Base-by-base conservation (phyloP, 2,113 vertebrate species). In the Equus przewalskii region DNA sequence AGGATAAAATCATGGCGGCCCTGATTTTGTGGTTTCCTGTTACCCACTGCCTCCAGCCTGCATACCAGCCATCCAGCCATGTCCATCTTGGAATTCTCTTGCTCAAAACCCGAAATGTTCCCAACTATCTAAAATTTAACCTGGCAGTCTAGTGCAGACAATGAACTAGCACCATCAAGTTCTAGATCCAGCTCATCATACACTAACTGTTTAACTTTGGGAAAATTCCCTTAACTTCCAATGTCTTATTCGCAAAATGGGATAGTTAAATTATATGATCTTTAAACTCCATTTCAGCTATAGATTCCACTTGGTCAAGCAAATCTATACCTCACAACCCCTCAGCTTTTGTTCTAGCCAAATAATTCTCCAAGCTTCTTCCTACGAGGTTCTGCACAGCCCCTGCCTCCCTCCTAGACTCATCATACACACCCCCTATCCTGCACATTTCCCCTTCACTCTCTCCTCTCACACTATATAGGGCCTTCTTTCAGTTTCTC, bases 211-310 rank as follows among this genome's bases (percentile, higher is more conserved):
- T 36, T 75, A 56, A 76, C 28, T 36, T 90, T 60, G 36, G 36
- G 36, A 81, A 91, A 81, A 41, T n/a, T 70, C 51, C 76, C 51
- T n/a, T 30, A 60, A 85, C 33, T 85, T 79, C 14, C 24, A 72
- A 33, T 86, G 62, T 60, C 70, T 89, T 15, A 86, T n/a, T 70
- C 91, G 14, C 21, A 70, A 78, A 91, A 70, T 30, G 54, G n/a
- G 49, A 44, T 16, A 11, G 13, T 69, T 58, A 56, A 51, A 24
- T 51, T 72, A 65, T 30, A 67, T 49, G 46, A 88, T 72, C 58
- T 69, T 83, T 69, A 58, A 76, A 73, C 49, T 60, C 78, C 78
- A 75, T 83, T 96, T 76, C 69, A 76, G 60, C 51, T 82, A 65
- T 76, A 76, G 58, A 96, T 51, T 83, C 5, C 15, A 83, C 46